These are phyloP conservation scores for Achlya flavicornis DNA, from an alignment of 2,888 invertebrate genomes.

Conservation along the genomic window DNA sequence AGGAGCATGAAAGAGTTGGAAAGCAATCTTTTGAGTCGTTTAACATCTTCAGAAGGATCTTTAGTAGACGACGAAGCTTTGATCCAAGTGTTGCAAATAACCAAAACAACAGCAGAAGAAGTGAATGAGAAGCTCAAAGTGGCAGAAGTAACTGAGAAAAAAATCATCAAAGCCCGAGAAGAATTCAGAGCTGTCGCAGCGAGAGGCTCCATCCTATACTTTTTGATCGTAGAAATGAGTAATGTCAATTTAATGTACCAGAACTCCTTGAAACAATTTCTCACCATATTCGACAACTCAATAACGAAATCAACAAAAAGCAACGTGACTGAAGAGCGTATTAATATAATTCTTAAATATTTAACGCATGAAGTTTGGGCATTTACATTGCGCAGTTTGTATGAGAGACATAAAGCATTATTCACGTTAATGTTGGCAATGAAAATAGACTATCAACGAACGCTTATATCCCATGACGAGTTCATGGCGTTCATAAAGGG, in stretches of 20 bases:
- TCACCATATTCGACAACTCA: constrained; percentile 96
- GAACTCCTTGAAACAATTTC: constrained; percentile 96
- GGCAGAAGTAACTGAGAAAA: constrained; percentile 96
- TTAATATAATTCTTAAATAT: constrained; percentile 93
- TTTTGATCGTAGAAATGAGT: constrained; percentile 98
- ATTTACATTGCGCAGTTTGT: constrained; percentile 95
- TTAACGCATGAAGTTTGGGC: constrained; percentile 96
- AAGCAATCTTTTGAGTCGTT: constrained; percentile 94
- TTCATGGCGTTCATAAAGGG: constrained; percentile 98
- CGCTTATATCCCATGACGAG: constrained; percentile 93
- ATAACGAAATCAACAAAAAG: constrained; percentile 96
- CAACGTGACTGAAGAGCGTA: constrained; percentile 92
- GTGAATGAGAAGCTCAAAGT: constrained; percentile 97
- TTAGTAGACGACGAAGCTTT: constrained; percentile 98
- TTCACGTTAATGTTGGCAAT: constrained; percentile 97
- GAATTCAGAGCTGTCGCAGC: constrained; percentile 98
- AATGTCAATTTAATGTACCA: constrained; percentile 98
- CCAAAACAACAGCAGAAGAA: constrained; percentile 95
- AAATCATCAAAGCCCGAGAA: constrained; percentile 96
- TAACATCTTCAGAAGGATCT: constrained; percentile 96
- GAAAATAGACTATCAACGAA: constrained; percentile 95
- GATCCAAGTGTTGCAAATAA: constrained; percentile 93
- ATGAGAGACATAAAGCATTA: constrained; percentile 95
- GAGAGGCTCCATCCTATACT: constrained; percentile 96
- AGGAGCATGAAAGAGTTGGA: constrained; percentile 97